Percentiles rank a stretch among this genome's conserved stretches.
These are phyloP conservation scores for Eurytoma californica DNA, from an alignment of 2,888 invertebrate species.

Conservation along the genomic window DNA sequence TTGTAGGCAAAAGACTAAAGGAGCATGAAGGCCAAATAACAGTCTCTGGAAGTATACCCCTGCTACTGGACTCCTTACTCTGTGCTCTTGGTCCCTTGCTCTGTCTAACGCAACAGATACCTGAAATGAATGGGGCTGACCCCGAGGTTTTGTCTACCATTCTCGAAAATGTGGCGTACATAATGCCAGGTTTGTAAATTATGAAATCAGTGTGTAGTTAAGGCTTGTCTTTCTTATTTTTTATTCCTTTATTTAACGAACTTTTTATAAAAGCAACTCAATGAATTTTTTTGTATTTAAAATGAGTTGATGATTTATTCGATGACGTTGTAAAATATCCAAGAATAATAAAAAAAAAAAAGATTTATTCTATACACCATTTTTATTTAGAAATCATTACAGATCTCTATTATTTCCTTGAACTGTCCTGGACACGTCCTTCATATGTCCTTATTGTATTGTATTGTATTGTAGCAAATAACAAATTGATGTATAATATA, in stretches of 20 bases:
- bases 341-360: constrained; percentile 38
- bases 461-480: too few species aligned
- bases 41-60: constrained; percentile 95
- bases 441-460: too few species aligned
- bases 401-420: constrained; percentile 10
- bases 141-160: constrained; percentile 80
- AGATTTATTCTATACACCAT: constrained; percentile 31
- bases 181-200: constrained; percentile 77
- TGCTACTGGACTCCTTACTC: constrained; percentile 92
- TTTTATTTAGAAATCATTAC: constrained; percentile 45
- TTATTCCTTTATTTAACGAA: constrained; percentile 51
- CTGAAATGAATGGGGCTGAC: constrained; percentile 77
- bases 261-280: constrained; percentile 45
- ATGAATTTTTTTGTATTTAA: constrained; percentile 34
- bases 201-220: background rate
- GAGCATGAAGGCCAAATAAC: constrained; percentile 97
- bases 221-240: constrained; percentile 37
- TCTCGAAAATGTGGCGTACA: constrained; percentile 95
- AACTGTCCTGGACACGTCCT: constrained; percentile 15
- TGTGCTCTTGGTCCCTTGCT: constrained; percentile 93
- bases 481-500: too few species aligned
- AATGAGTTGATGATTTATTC: constrained; percentile 30
- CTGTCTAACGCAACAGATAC: constrained; percentile 89
- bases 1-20: constrained; percentile 93
- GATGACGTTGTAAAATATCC: constrained; percentile 29